phyloP scores from a whole-genome alignment of 2,113 vertebrate species.

The Platysternon megacephalum region DNA sequence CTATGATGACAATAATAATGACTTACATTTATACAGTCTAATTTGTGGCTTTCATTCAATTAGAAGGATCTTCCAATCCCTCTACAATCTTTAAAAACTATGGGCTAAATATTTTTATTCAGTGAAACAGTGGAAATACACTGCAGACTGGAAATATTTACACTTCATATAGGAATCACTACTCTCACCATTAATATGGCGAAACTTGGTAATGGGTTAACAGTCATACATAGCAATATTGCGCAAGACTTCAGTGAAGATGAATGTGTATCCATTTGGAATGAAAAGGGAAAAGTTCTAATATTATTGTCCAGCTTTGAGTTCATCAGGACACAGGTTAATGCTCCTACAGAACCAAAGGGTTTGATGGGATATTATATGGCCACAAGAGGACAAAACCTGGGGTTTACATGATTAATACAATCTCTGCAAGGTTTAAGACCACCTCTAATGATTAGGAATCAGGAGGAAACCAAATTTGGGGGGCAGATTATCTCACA shows the following conservation, averaged over 20 bases:
- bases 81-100: neutral
- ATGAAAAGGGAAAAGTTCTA: neutral
- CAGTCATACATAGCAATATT: neutral
- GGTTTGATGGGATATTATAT: neutral
- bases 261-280: neutral
- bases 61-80: neutral
- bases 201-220: neutral
- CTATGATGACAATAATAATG: neutral
- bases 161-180: too few relatives aligned
- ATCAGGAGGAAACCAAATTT: neutral
- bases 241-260: neutral
- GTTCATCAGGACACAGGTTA: neutral
- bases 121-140: accelerated
- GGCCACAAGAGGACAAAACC: too few relatives aligned
- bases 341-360: neutral
- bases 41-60: neutral
- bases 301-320: neutral
- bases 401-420: neutral
- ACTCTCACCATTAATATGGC: neutral
- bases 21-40: neutral
- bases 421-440: neutral
- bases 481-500: neutral
- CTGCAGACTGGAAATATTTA: neutral
- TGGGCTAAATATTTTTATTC: neutral
- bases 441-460: neutral